Conservation (phyloP, 2,888 invertebrate genomes). For the Ormia ochracea region DNA sequence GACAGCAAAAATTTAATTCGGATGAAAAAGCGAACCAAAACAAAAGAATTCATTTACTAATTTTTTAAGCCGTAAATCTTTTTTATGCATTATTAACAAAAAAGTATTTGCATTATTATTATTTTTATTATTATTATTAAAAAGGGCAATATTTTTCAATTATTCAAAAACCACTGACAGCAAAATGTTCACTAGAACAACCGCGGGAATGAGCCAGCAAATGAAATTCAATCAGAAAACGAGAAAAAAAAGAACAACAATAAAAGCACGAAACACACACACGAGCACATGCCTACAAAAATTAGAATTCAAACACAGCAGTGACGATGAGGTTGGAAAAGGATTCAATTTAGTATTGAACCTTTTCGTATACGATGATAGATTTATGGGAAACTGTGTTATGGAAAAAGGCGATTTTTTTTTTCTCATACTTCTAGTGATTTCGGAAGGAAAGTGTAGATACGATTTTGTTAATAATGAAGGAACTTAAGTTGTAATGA, state of each 20-base stretch:
- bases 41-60: conserved; percentile 16
- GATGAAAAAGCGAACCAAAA: neutral
- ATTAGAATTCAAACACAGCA: neutral
- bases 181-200: conserved; percentile 39
- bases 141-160: conserved; percentile 59
- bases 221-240: conserved; percentile 26
- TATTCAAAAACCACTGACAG: conserved; percentile 59
- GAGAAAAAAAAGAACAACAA: neutral
- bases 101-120: too few relatives aligned
- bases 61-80: conserved; percentile 54
- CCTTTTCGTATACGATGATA: conserved; percentile 26
- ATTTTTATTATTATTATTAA: conserved; percentile 19
- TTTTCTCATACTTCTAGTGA: too few relatives aligned
- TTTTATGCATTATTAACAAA: conserved; percentile 58
- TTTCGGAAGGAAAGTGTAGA: too few relatives aligned
- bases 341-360: conserved; percentile 43
- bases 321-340: neutral
- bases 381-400: conserved; percentile 52
- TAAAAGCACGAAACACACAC: conserved; percentile 3
- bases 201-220: conserved; percentile 25
- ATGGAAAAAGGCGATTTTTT: too few relatives aligned
- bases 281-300: neutral
- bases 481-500: conserved; percentile 42
- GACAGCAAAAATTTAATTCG: neutral
- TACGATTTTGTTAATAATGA: conserved; percentile 44